Evolutionary conservation across 2,113 vertebrate genomes (phyloP).

Genomic region (Urocolius indicus): DNA sequence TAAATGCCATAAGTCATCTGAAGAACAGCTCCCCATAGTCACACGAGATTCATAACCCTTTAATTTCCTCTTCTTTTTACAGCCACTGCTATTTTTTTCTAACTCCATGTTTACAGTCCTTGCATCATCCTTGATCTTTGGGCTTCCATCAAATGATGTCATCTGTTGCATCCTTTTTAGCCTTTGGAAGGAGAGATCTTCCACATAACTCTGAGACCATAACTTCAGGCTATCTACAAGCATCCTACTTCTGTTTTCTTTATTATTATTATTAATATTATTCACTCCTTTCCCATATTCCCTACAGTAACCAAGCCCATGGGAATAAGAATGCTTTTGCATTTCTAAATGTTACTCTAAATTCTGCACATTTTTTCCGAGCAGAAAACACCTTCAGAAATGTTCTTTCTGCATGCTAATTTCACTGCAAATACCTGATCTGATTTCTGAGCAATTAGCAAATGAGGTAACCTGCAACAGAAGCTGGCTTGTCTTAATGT

Average conservation of each 20-base stretch:
- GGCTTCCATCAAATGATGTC: background rate
- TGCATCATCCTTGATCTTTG: background rate
- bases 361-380: background rate
- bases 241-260: background rate
- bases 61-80: background rate
- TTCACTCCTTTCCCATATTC: background rate
- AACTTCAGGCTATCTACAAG: background rate
- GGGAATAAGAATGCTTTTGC: background rate
- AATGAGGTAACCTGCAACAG: conserved; percentile 54
- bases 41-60: background rate
- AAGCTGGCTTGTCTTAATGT: conserved; percentile 59
- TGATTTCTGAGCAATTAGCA: conserved; percentile 70
- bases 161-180: background rate
- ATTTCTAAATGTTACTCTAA: background rate
- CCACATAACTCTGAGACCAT: background rate
- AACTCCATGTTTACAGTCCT: fast-evolving
- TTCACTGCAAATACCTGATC: conserved; percentile 66
- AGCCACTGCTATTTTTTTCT: background rate
- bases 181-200: background rate
- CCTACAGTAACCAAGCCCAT: background rate
- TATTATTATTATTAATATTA: background rate
- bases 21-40: background rate
- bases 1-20: background rate
- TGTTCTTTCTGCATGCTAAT: conserved; percentile 46
- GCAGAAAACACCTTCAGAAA: conserved; percentile 56